A percentile compares a stretch with the other conserved stretches of the same genome.
phyloP scores from a whole-genome alignment of 37 sponge, comb jelly and placozoan genomes.

The Halichondria panicea region DNA sequence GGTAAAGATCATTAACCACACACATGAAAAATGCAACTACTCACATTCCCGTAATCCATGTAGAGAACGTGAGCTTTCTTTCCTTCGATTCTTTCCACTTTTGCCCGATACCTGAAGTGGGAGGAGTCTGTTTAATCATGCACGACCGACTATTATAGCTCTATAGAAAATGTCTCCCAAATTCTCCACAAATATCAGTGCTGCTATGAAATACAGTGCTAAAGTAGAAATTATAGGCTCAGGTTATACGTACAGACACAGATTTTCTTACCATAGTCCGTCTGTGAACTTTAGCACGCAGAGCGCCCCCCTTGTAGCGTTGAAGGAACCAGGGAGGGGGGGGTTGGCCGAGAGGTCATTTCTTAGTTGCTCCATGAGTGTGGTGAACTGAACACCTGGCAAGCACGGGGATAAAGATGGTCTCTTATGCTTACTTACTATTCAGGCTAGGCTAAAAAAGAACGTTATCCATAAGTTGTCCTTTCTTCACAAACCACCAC shows the following conservation, averaged over 20 bases:
- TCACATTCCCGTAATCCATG: constrained; percentile 90
- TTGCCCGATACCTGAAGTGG: constrained; percentile 84
- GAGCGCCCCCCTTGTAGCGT: constrained; percentile 55
- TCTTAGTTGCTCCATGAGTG: constrained; percentile 78
- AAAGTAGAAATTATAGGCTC: too few relatives aligned
- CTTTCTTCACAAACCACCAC: too few relatives aligned
- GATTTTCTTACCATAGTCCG: constrained; percentile 76
- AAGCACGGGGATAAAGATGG: too few relatives aligned
- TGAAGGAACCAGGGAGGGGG: constrained; percentile 83
- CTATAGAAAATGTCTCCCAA: too few relatives aligned
- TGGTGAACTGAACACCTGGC: too few relatives aligned
- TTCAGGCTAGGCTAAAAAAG: too few relatives aligned
- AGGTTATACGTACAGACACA: too few relatives aligned
- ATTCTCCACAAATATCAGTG: too few relatives aligned
- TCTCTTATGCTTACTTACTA: too few relatives aligned
- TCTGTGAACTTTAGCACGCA: constrained; percentile 87
- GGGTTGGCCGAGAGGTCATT: constrained; percentile 79
- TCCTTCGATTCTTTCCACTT: constrained; percentile 62
- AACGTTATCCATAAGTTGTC: too few relatives aligned
- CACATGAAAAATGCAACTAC: constrained; percentile 17
- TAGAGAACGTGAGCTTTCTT: constrained; percentile 72
- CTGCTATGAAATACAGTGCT: too few relatives aligned
- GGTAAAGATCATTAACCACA: background rate
- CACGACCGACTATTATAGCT: too few relatives aligned
- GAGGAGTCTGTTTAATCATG: background rate